These are phyloP conservation scores for Calameuta idolon DNA, from an alignment of 2,888 invertebrate species.

Conservation along the genomic window DNA sequence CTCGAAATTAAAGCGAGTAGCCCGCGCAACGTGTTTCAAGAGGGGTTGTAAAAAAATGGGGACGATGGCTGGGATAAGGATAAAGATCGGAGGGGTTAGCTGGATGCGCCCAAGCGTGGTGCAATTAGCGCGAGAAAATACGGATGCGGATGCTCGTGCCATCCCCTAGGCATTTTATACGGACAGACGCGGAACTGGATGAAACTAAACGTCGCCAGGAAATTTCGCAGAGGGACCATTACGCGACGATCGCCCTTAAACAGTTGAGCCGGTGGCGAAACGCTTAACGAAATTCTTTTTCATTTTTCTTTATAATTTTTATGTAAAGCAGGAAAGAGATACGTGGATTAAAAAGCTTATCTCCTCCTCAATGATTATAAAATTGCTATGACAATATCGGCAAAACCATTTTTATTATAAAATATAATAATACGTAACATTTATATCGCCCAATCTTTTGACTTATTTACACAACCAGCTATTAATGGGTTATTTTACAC, in stretches of 20 bases:
- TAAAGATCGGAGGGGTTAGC: neutral
- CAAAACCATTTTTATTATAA: conserved; percentile 50
- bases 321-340: neutral
- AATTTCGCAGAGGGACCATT: neutral
- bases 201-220: neutral
- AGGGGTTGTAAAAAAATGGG: neutral
- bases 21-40: neutral
- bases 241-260: neutral
- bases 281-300: neutral
- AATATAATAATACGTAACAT: conserved; percentile 57
- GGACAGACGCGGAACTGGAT: neutral
- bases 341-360: neutral
- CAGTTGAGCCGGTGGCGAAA: neutral
- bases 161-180: neutral
- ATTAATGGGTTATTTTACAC: neutral
- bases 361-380: neutral
- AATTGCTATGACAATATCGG: neutral
- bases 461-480: neutral
- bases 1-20: neutral
- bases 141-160: neutral
- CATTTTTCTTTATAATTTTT: neutral
- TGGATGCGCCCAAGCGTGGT: neutral
- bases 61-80: neutral
- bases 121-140: neutral
- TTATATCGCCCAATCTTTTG: conserved; percentile 34